Percentiles rank a stretch among this genome's conserved stretches.
These are phyloP conservation scores for Anabas testudineus DNA, from an alignment of 2,797 vertebrate species.

Conservation along the genomic window DNA sequence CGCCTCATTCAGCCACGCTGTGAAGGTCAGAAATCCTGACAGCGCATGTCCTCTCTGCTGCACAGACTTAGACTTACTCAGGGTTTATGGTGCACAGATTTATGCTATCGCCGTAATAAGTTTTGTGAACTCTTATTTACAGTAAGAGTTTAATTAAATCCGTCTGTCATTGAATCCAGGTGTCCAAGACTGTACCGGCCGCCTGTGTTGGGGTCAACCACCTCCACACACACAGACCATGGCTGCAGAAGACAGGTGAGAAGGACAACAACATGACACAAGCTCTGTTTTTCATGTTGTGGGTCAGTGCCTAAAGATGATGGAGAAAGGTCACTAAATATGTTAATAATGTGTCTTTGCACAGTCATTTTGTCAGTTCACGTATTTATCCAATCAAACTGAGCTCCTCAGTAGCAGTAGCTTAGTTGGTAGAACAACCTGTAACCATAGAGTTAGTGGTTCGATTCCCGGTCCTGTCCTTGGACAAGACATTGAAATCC, in stretches of 20 bases:
- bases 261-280: conserved; percentile 24
- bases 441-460: too few relatives aligned
- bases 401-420: too few relatives aligned
- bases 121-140: fast-evolving
- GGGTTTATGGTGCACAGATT: background rate
- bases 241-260: conserved; percentile 94
- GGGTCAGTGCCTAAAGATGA: background rate
- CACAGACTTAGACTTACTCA: background rate
- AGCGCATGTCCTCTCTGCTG: conserved; percentile 46
- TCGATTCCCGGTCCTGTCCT: too few relatives aligned
- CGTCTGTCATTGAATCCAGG: conserved; percentile 74
- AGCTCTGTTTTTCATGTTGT: background rate
- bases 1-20: conserved; percentile 73
- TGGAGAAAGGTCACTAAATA: conserved; percentile 25
- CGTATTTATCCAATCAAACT: too few relatives aligned
- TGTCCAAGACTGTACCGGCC: conserved; percentile 90
- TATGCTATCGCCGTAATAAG: background rate
- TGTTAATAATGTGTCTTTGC: fast-evolving
- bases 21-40: conserved; percentile 82
- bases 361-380: too few relatives aligned
- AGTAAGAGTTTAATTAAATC: background rate
- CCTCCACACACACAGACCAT: conserved; percentile 89
- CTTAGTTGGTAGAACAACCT: too few relatives aligned
- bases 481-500: too few relatives aligned
- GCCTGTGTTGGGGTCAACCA: conserved; percentile 92